Evolutionary conservation across 2,113 vertebrate species (phyloP).

Genomic region (Excalfactoria chinensis): DNA sequence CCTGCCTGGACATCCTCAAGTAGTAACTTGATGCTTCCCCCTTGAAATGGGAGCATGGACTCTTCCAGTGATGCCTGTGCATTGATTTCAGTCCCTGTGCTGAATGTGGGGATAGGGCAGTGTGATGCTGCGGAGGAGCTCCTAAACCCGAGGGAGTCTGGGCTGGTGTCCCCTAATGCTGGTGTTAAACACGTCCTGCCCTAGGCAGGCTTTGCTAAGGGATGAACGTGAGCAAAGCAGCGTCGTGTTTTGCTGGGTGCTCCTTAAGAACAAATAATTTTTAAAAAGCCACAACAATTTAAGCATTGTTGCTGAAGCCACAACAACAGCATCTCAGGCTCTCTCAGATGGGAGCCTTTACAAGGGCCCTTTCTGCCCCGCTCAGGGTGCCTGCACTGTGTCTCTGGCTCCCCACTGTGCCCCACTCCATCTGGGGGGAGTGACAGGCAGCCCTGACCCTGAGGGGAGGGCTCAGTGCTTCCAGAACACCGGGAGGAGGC

Average conservation of each 20-base stretch:
- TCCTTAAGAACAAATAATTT: neutral
- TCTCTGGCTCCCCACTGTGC: accelerated
- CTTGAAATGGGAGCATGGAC: neutral
- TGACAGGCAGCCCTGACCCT: neutral
- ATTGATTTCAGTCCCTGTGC: neutral
- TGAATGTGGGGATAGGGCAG: neutral
- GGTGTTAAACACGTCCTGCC: neutral
- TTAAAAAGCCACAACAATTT: neutral
- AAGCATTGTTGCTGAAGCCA: conserved; percentile 33
- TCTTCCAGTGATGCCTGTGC: neutral
- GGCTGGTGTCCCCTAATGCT: neutral
- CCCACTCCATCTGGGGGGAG: neutral
- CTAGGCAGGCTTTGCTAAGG: neutral
- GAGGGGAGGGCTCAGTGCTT: neutral
- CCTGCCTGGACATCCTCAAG: neutral
- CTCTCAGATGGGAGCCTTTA: neutral
- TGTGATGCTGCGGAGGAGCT: neutral
- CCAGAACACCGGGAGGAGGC: neutral
- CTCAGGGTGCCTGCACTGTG: neutral
- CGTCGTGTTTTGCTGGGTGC: conserved; percentile 2
- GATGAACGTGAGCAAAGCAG: conserved; percentile 47
- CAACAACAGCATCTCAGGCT: neutral
- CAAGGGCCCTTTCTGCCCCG: neutral
- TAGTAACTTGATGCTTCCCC: neutral
- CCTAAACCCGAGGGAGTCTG: accelerated